phyloP scores from a whole-genome alignment of 2,797 vertebrate species.

The Poliocrania exsul region DNA sequence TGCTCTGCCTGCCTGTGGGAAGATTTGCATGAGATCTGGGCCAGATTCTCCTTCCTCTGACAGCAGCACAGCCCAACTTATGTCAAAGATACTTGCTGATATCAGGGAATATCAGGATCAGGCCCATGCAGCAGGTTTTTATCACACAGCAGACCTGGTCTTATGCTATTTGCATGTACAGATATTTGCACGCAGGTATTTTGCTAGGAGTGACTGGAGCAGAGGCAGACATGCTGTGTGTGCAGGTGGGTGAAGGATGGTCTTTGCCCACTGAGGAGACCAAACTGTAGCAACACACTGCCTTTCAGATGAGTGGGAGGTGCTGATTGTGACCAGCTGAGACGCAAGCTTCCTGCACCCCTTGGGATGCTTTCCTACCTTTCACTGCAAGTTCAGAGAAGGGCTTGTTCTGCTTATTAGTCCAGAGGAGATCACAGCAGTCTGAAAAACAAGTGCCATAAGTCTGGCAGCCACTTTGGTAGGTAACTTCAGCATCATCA shows the following conservation, averaged over 20 bases:
- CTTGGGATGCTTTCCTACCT: background rate
- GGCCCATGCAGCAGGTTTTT: background rate
- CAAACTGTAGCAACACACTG: background rate
- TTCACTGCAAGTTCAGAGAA: background rate
- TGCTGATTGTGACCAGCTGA: background rate
- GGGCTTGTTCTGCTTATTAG: background rate
- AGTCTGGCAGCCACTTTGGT: background rate
- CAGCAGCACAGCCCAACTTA: background rate
- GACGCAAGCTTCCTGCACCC: background rate
- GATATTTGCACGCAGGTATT: background rate
- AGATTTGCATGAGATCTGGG: conserved; percentile 23
- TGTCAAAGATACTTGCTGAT: background rate
- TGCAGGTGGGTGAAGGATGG: background rate
- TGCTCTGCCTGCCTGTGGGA: conserved; percentile 26
- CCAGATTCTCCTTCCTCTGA: conserved; percentile 1
- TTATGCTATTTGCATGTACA: background rate
- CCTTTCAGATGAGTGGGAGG: background rate
- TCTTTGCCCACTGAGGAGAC: background rate
- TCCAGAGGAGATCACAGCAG: background rate
- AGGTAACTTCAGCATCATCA: background rate
- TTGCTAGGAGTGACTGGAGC: background rate
- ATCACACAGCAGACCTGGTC: background rate
- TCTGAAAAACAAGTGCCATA: background rate
- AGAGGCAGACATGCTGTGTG: background rate
- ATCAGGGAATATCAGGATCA: background rate